phyloP scores from a whole-genome alignment of 2,888 invertebrate genomes.

The Chrysolina americana region DNA sequence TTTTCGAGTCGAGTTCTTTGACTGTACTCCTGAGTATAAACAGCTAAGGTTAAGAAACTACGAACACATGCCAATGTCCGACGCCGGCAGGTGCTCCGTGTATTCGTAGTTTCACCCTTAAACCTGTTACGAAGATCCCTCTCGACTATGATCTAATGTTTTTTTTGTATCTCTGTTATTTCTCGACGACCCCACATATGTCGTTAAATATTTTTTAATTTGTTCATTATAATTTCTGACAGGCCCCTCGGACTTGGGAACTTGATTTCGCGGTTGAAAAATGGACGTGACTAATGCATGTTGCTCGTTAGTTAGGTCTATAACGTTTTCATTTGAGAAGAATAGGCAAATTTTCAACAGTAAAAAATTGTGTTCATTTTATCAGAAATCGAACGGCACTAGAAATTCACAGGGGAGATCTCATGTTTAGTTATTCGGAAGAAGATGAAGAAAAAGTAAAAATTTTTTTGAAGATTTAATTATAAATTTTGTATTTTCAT shows the following conservation, averaged over 20 bases:
- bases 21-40: conserved; percentile 26
- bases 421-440: too few relatives aligned
- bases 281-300: conserved; percentile 8
- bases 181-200: conserved; percentile 36
- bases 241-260: conserved; percentile 29
- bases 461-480: too few relatives aligned
- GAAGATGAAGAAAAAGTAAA: too few relatives aligned
- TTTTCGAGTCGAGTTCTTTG: conserved; percentile 35
- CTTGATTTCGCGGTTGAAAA: conserved; percentile 25
- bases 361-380: not conserved
- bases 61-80: conserved; percentile 41
- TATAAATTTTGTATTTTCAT: too few relatives aligned
- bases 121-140: conserved; percentile 46
- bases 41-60: conserved; percentile 45
- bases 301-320: not conserved
- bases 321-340: conserved; percentile 3
- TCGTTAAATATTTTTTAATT: conserved; percentile 48
- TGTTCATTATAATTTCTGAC: conserved; percentile 31
- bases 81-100: conserved; percentile 39
- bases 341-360: not conserved
- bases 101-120: conserved; percentile 40
- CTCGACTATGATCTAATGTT: conserved; percentile 39
- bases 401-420: too few relatives aligned
- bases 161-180: conserved; percentile 41
- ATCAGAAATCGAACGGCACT: too few relatives aligned